Conservation (phyloP, 2,888 invertebrate species). For the Parapristionchus giblindavisi region DNA sequence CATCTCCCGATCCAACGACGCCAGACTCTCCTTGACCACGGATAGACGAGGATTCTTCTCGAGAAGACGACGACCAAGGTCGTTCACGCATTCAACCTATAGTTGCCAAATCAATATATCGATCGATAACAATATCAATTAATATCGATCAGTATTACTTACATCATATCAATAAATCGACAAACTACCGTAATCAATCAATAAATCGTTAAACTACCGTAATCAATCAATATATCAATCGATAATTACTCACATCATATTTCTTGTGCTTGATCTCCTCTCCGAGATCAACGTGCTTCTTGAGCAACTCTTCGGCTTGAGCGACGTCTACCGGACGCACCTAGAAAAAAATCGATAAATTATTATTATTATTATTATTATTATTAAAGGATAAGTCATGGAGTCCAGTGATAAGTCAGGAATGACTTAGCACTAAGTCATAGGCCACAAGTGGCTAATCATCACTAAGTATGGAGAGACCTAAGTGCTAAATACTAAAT, state of each 20-base stretch:
- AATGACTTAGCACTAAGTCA: too few species aligned
- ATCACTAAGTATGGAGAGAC: too few species aligned
- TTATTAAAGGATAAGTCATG: too few species aligned
- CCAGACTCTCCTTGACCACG: constrained; percentile 54
- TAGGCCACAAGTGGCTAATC: too few species aligned
- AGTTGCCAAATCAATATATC: too few species aligned
- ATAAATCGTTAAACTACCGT: background rate
- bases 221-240: too few species aligned
- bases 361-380: background rate
- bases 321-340: constrained; percentile 76
- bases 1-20: constrained; percentile 48
- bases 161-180: constrained; percentile 44
- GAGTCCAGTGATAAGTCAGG: too few species aligned
- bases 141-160: background rate
- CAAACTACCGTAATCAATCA: background rate
- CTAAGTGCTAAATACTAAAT: too few species aligned
- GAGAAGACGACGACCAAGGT: constrained; percentile 77
- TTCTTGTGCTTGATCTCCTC: constrained; percentile 75
- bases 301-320: constrained; percentile 87
- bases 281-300: constrained; percentile 87
- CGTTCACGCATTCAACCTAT: constrained; percentile 82
- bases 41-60: constrained; percentile 73
- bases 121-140: background rate
- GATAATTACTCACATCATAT: constrained; percentile 47
- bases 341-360: background rate